These are phyloP conservation scores for Ericerus pela DNA, from an alignment of 1,140 invertebrate genomes.

Conservation along the genomic window DNA sequence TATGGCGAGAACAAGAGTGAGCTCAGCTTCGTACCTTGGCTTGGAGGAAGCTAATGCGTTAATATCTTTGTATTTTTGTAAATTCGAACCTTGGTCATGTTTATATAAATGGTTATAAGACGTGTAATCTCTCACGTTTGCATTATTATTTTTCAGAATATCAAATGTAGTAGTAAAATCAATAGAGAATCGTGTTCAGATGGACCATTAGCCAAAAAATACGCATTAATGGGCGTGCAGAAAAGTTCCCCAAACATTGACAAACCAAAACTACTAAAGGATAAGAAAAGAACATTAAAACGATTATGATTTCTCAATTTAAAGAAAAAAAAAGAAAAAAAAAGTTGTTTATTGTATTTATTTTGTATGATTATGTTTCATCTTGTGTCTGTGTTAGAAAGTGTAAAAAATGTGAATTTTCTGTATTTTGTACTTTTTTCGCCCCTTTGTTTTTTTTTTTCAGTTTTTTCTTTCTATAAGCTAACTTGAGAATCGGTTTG, in stretches of 20 bases:
- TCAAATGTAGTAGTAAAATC: slow-evolving; percentile 5
- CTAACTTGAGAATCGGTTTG: too few species aligned
- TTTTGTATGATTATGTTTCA: not conserved
- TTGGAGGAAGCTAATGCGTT: too few species aligned
- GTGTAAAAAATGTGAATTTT: slow-evolving; percentile 10
- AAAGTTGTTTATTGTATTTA: too few species aligned
- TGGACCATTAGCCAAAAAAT: not conserved
- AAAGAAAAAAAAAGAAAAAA: not conserved
- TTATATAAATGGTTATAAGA: too few species aligned
- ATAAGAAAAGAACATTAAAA: slow-evolving; percentile 7
- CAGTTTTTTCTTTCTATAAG: too few species aligned
- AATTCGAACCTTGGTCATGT: too few species aligned
- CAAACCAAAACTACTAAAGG: slow-evolving; percentile 2
- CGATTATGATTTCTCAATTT: slow-evolving; percentile 6
- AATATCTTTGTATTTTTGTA: too few species aligned
- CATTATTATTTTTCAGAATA: not conserved
- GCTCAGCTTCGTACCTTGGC: too few species aligned
- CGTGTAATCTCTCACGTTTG: too few species aligned
- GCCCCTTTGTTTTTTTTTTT: too few species aligned
- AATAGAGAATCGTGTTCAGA: slow-evolving; percentile 2
- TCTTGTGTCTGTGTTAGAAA: not conserved
- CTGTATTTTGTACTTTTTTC: not conserved
- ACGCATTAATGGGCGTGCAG: not conserved
- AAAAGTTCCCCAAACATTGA: not conserved
- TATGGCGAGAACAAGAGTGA: too few species aligned